Base-by-base conservation (phyloP, 2,888 invertebrate species). In the Ommatoiulus sabulosus region DNA sequence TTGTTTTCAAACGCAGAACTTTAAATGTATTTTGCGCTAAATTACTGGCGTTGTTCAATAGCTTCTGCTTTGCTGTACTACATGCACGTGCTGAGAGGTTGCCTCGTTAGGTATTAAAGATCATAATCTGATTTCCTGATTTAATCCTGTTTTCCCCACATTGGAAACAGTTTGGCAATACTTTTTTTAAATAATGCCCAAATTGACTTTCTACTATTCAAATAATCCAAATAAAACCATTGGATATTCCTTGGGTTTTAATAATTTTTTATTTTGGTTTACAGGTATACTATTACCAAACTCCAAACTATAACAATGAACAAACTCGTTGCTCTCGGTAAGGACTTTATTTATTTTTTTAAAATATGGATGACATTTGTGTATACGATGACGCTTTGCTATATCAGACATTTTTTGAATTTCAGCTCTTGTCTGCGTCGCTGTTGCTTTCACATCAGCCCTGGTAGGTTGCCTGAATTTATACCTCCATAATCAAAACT, bases 301-400 rank as follows among this genome's bases (percentile, higher is more conserved):
- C 80, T 86, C 44, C 86, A 86, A 86, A 20, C 17, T 48, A 15
- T 44, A 86, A 86, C n/a, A 86, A 86, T 86, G 86, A 86, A 86
- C 86, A 86, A 86, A 86, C 44, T 86, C 86, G 86, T 48, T 48
- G 86, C 48, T 86, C 48, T 48, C 44, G 86, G 86, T 86, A 86
- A 20, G 85, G 3, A 57, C 17, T 35, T 84, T 4, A 44, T 24
- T 86, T 48, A 44, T 12, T 12, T 48, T 10, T 80, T 63, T n/a
- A 63, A 20, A 63, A 6, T 63, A 4, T 12, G 0, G 12, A 2
- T 80, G 80, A 80, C 35, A 35, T 80, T 80, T 7, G 35, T 5
- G n/a, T 24, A 3, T 24, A 1, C 4, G 10, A 72, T 12, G 52
- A 72, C 24, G 80, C 10, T 3, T 80, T 10, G 12, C 24, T 4